Percentiles rank a stretch among this genome's conserved stretches.
phyloP scores from a whole-genome alignment of 2,797 vertebrate species.

The Catharus ustulatus region DNA sequence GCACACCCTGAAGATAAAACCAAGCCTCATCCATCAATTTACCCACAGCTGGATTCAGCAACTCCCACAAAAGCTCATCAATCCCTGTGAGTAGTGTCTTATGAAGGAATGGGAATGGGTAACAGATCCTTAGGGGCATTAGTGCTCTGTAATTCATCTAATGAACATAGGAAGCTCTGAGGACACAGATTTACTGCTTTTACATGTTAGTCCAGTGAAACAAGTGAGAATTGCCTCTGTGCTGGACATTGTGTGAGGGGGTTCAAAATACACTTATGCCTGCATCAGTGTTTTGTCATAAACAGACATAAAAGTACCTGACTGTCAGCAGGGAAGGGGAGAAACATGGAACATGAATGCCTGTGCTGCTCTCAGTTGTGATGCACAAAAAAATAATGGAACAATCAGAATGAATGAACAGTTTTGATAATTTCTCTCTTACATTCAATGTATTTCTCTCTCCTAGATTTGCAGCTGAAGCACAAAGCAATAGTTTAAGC shows the following conservation, averaged over 20 bases:
- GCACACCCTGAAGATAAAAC: slow-evolving; percentile 26
- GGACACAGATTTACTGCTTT: background rate
- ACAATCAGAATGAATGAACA: background rate
- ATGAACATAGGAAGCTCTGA: background rate
- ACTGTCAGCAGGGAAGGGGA: background rate
- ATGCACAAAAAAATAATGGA: background rate
- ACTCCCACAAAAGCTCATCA: slow-evolving; percentile 49
- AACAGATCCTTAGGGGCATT: background rate
- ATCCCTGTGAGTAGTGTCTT: slow-evolving; percentile 63
- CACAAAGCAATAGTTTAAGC: slow-evolving; percentile 53
- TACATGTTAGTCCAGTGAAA: background rate
- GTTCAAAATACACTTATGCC: background rate
- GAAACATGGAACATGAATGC: background rate
- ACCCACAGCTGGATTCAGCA: slow-evolving; percentile 66
- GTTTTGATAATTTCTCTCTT: background rate
- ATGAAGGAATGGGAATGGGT: background rate
- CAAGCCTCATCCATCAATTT: slow-evolving; percentile 46
- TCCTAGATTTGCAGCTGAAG: slow-evolving; percentile 71
- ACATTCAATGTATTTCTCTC: background rate
- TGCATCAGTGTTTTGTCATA: background rate
- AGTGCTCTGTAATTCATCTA: background rate
- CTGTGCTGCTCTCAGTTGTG: background rate
- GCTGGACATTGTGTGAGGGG: background rate
- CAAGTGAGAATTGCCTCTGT: background rate
- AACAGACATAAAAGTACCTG: background rate